Evolutionary conservation across 2,888 invertebrate species (phyloP).

Genomic region (Xanthorhoe designata): DNA sequence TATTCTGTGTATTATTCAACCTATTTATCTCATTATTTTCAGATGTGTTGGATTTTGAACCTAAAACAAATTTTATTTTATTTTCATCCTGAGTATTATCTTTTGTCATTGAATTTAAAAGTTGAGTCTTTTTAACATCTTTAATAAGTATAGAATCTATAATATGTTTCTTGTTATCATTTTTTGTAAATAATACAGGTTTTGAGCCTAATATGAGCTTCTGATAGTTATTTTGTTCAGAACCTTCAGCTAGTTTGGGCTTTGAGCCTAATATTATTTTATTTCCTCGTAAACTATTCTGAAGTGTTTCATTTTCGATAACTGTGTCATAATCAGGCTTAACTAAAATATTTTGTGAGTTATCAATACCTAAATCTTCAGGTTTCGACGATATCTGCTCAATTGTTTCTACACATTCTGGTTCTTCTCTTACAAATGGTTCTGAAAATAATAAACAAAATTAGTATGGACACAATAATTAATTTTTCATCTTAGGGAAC

Average conservation of each 20-base stretch:
- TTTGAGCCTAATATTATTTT: slow-evolving; percentile 67
- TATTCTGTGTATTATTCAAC: neutral
- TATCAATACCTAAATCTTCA: slow-evolving; percentile 8
- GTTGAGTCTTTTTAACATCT: slow-evolving; percentile 24
- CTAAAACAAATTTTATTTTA: slow-evolving; percentile 48
- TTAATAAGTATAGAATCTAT: slow-evolving; percentile 58
- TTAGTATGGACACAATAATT: neutral
- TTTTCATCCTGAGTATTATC: slow-evolving; percentile 11
- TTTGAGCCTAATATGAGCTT: slow-evolving; percentile 58
- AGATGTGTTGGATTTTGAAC: slow-evolving; percentile 54
- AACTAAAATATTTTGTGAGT: slow-evolving; percentile 8
- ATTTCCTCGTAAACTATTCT: slow-evolving; percentile 43
- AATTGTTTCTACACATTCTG: slow-evolving; percentile 9
- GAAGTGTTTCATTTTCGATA: slow-evolving; percentile 10
- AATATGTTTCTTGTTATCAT: slow-evolving; percentile 39
- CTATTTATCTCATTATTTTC: slow-evolving; percentile 14
- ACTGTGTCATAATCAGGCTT: slow-evolving; percentile 4
- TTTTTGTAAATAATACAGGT: slow-evolving; percentile 31
- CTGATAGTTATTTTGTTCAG: slow-evolving; percentile 30
- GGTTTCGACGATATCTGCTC: neutral
- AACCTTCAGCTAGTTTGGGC: slow-evolving; percentile 43
- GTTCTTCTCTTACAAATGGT: slow-evolving; percentile 24
- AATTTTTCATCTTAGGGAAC: no score
- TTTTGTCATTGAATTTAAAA: slow-evolving; percentile 39
- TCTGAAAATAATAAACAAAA: slow-evolving; percentile 22